Evolutionary conservation across 2,797 vertebrate genomes (phyloP).

Genomic region (Heterohyrax brucei): DNA sequence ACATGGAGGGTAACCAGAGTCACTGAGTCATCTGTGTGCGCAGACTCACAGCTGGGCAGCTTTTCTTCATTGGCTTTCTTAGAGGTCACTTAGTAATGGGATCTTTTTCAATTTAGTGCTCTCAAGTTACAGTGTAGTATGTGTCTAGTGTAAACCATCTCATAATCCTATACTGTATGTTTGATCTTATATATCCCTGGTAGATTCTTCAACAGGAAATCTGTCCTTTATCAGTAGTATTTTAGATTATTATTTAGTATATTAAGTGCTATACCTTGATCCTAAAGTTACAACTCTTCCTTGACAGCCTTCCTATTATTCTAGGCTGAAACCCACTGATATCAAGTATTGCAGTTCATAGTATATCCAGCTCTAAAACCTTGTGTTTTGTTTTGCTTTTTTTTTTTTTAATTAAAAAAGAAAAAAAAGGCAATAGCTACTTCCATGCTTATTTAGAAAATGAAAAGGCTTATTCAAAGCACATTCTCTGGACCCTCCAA

Average conservation of each 20-base stretch:
- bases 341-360: not conserved
- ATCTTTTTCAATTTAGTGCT: conserved; percentile 15
- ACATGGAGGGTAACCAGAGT: not conserved
- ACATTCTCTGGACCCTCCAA: not conserved
- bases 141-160: not conserved
- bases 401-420: conserved; percentile 57
- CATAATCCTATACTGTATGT: not conserved
- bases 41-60: not conserved
- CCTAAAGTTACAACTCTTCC: conserved; percentile 41
- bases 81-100: conserved; percentile 21
- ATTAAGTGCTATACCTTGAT: not conserved
- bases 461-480: conserved; percentile 34
- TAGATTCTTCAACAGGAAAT: conserved; percentile 42
- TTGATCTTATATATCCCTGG: not conserved
- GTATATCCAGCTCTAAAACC: conserved; percentile 8
- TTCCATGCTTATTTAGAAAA: conserved; percentile 21
- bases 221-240: conserved; percentile 3
- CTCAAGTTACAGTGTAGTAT: conserved; percentile 34
- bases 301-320: not conserved
- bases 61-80: conserved; percentile 58
- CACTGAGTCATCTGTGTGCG: not conserved
- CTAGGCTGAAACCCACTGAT: not conserved
- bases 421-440: conserved; percentile 47
- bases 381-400: not conserved
- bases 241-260: conserved; percentile 34